These are phyloP conservation scores for Pachliopta kotzebuea DNA, from an alignment of 2,888 invertebrate species.

Conservation along the genomic window DNA sequence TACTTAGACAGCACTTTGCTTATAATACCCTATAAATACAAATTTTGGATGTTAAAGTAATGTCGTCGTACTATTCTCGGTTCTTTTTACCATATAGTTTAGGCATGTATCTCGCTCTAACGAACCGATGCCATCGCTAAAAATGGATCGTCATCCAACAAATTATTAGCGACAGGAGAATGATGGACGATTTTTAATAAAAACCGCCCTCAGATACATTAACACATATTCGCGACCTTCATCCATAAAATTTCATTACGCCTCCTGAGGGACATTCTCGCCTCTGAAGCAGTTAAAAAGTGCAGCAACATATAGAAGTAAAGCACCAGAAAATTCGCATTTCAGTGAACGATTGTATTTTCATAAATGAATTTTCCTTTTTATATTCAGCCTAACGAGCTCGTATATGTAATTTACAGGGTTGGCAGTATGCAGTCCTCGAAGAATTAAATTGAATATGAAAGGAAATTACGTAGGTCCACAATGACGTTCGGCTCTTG, in stretches of 20 bases:
- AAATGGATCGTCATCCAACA: slow-evolving; percentile 31
- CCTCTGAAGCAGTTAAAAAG: slow-evolving; percentile 12
- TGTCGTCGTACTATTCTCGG: slow-evolving; percentile 34
- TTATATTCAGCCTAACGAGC: slow-evolving; percentile 47
- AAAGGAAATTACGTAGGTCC: slow-evolving; percentile 73
- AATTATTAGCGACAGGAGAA: slow-evolving; percentile 32
- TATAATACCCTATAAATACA: slow-evolving; percentile 46
- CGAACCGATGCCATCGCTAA: slow-evolving; percentile 5
- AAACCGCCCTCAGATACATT: slow-evolving; percentile 26
- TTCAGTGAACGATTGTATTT: slow-evolving; percentile 46
- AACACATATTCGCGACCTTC: slow-evolving; percentile 25
- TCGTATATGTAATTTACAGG: slow-evolving; percentile 45
- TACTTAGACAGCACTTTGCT: slow-evolving; percentile 65
- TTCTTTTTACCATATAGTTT: slow-evolving; percentile 3
- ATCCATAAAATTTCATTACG: slow-evolving; percentile 26
- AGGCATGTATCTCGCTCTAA: neutral
- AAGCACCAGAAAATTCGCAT: slow-evolving; percentile 31
- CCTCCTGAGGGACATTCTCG: slow-evolving; percentile 18
- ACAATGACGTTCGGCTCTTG: slow-evolving; percentile 62
- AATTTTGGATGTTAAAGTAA: slow-evolving; percentile 42
- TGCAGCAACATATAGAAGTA: slow-evolving; percentile 13
- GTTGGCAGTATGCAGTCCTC: slow-evolving; percentile 57
- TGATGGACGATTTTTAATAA: slow-evolving; percentile 43
- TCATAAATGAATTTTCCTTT: slow-evolving; percentile 48
- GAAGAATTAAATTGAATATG: slow-evolving; percentile 71